A percentile compares a stretch with the other conserved stretches of the same genome.
Conservation (phyloP, 2,888 invertebrate genomes). For the Folsomia manolachei region DNA sequence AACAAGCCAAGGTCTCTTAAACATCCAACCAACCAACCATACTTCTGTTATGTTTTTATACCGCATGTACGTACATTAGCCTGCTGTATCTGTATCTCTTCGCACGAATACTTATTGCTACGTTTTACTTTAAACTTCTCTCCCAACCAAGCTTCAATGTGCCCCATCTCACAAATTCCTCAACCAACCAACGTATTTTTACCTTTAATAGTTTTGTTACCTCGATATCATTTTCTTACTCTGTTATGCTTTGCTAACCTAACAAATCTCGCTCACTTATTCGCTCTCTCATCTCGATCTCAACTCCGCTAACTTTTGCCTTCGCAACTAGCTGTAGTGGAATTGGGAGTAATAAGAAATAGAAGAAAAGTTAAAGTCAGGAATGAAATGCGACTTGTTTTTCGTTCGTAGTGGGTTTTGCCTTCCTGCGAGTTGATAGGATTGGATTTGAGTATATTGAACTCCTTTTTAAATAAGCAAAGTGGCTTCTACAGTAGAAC, state of each 20-base stretch:
- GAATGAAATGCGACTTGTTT: constrained; percentile 1
- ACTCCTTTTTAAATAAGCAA: neutral
- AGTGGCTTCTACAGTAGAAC: no score
- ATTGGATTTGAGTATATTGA: constrained; percentile 6
- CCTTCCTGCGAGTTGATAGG: neutral
- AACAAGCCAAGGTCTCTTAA: constrained; percentile 9
- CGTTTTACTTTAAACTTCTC: no score
- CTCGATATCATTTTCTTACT: neutral
- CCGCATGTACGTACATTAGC: neutral
- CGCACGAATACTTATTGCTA: neutral
- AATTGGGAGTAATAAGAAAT: neutral
- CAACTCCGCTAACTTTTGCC: constrained; percentile 1
- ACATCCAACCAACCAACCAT: neutral
- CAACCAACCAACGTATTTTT: constrained; percentile 2
- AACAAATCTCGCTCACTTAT: neutral
- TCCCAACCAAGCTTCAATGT: neutral
- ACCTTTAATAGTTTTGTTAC: neutral
- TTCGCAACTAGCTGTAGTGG: neutral
- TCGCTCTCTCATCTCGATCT: neutral
- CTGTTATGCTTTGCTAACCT: neutral
- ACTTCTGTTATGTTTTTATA: neutral
- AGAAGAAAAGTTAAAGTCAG: no score
- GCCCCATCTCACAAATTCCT: neutral
- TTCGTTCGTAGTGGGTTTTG: neutral
- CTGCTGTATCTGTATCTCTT: neutral